These are phyloP conservation scores for Urophycis tenuis DNA, from an alignment of 2,797 vertebrate species.

Conservation along the genomic window DNA sequence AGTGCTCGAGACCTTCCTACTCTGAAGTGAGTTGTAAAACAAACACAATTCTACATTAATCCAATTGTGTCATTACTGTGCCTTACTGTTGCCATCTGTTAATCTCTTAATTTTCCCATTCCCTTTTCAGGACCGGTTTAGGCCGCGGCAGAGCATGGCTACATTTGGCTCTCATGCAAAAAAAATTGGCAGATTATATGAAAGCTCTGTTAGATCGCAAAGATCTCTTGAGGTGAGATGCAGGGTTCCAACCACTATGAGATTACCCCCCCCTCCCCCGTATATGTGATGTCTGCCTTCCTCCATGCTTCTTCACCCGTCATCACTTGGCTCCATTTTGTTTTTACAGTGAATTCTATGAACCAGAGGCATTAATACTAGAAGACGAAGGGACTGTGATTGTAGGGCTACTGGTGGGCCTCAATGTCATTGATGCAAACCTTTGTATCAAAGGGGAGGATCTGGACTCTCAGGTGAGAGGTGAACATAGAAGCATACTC, in stretches of 20 bases:
- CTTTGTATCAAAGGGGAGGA: constrained; percentile 98
- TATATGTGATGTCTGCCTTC: no score
- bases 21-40: constrained; percentile 77
- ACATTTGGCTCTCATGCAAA: constrained; percentile 96
- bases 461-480: constrained; percentile 87
- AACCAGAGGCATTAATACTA: constrained; percentile 84
- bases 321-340: background rate
- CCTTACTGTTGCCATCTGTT: background rate
- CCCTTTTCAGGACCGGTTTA: constrained; percentile 79
- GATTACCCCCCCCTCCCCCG: background rate
- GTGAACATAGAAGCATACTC: background rate
- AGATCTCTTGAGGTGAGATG: constrained; percentile 80
- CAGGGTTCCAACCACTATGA: background rate
- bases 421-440: constrained; percentile 98
- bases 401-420: constrained; percentile 89
- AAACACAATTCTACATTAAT: background rate
- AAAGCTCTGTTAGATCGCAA: constrained; percentile 87
- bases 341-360: constrained; percentile 88
- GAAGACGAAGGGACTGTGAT: constrained; percentile 93
- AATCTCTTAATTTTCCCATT: background rate
- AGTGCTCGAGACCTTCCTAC: constrained; percentile 95
- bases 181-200: constrained; percentile 94
- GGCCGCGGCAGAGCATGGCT: constrained; percentile 94
- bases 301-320: constrained; percentile 15
- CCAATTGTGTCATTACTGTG: background rate